A percentile compares a stretch with the other conserved stretches of the same genome.
These are phyloP conservation scores for Conus canariensis DNA, from an alignment of 2,888 invertebrate genomes.

Conservation along the genomic window DNA sequence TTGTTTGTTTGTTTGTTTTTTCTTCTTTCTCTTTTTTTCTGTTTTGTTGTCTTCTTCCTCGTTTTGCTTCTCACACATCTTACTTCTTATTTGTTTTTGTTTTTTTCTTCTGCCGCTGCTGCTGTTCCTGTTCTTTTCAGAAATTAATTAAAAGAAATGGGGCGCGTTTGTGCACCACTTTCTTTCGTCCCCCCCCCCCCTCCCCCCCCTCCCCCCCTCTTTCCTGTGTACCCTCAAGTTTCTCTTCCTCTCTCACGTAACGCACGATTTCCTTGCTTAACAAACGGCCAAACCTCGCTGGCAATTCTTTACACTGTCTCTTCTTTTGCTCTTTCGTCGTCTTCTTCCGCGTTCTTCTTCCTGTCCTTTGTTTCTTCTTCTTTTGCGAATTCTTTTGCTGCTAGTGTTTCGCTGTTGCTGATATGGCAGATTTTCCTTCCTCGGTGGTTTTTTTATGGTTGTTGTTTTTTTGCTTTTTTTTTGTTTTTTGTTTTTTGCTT, in stretches of 20 bases:
- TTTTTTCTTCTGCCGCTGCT: neutral
- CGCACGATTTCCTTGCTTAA: neutral
- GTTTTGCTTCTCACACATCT: neutral
- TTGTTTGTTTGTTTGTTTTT: neutral
- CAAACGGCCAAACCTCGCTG: neutral
- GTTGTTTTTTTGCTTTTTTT: neutral
- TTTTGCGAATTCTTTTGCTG: neutral
- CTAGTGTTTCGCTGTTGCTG: no score
- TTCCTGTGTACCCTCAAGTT: neutral
- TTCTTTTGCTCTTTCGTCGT: neutral
- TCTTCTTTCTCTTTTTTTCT: neutral
- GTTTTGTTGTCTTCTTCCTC: neutral
- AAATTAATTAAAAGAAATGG: no score
- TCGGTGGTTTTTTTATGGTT: no score
- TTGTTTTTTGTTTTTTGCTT: neutral
- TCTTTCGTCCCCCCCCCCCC: neutral
- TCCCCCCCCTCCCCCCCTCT: neutral
- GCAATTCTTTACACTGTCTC: neutral
- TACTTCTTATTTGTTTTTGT: neutral
- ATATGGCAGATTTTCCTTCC: no score
- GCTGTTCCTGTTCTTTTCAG: neutral
- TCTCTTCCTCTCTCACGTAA: neutral
- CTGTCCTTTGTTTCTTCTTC: neutral
- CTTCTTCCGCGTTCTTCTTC: neutral
- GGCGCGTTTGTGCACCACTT: no score